Base-by-base conservation (phyloP, 2,113 vertebrate genomes). In the Eulemur macaco region DNA sequence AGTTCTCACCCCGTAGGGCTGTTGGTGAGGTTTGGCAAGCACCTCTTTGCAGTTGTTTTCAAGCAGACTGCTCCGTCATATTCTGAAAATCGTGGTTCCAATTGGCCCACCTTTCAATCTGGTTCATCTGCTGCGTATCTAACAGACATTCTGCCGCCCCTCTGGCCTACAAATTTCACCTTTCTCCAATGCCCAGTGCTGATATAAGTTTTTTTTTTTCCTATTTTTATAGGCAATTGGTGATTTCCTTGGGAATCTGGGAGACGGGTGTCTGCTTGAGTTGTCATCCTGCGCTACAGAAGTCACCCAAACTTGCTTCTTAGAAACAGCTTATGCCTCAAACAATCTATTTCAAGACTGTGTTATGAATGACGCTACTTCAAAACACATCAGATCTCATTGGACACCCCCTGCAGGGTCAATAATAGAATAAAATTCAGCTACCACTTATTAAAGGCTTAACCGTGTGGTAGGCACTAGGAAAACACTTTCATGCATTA, bases 381-480 rank as follows among this genome's bases (percentile, higher is more conserved):
- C 34, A 68, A 86, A 90, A 50, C 68, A 27, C 37, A 34, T 45
- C 2, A 1, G 45, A 27, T 18, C 27, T 34, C 64, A 80, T 0
- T 27, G 69, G 64, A 25, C 69, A 47, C 5, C 5, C 45, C 25
- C 45, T 6, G 50, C 0, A 1, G 23, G 17, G 18, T 37, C 64
- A 81, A 9, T 39, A 27, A n/a, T 58, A 56, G n/a, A 58, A 81
- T 15, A 23, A 34, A 76, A 60, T 27, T 42, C 52, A 83, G 34
- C 31, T 27, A 17, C 39, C 11, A n/a, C 27, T 94, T 73, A 34
- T 6, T 82, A 54, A 64, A 80, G 21, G 8, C 34, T 87, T 31
- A 3, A 3, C 45, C 64, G 6, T 1, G 5, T 15, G 8, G 5
- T 14, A 13, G 39, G 47, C 1, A 23, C 4, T 3, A 4, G 25